Evolutionary conservation across 2,888 invertebrate genomes (phyloP), one percentile per base, ranked within the genome.

Genomic region (Tachystola acroxantha): DNA sequence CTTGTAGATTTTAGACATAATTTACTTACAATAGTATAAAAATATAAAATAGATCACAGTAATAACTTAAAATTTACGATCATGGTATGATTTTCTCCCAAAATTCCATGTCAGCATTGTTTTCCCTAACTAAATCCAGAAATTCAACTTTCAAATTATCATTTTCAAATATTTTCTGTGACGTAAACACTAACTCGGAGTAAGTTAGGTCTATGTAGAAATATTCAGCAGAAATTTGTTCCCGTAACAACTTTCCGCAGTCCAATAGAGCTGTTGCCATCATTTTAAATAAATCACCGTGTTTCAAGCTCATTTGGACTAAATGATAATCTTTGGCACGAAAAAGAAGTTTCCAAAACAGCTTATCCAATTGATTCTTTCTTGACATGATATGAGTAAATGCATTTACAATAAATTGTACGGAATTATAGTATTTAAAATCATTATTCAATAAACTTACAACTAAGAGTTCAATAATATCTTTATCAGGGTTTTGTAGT

Each of bases 171-270:
- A 91, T 65, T 40, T 50, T 71, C 48, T 68, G 69, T 0, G 89
- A 65, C 22, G 88, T 54, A 20, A 53, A 50, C 1, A 77, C 56
- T 37, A 92, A 63, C 53, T 89, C 82, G 0, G 75, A 64, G 57
- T 88, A 89, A 40, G 77, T 73, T 16, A 92, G 65, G 45, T 88
- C 85, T 35, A 84, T 71, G 43, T 84, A 82, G 64, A 81, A 84
- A 34, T 53, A 76, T 37, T 81, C 73, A 0, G 69, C 48, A 0
- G 78, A 78, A 67, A 84, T 72, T 34, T 72, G 57, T 32, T 78
- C 71, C 39, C 58, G 53, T 2, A 81, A 26, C 24, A 81, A 58
- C 51, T 71, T 86, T 35, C 80, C 82, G 66, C 53, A 63, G 37
- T 82, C 81, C 35, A 61, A 64, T 48, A 69, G 88, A 46, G 67